Evolutionary conservation across 2,113 vertebrate species (phyloP).

Genomic region (Asarcornis scutulata): DNA sequence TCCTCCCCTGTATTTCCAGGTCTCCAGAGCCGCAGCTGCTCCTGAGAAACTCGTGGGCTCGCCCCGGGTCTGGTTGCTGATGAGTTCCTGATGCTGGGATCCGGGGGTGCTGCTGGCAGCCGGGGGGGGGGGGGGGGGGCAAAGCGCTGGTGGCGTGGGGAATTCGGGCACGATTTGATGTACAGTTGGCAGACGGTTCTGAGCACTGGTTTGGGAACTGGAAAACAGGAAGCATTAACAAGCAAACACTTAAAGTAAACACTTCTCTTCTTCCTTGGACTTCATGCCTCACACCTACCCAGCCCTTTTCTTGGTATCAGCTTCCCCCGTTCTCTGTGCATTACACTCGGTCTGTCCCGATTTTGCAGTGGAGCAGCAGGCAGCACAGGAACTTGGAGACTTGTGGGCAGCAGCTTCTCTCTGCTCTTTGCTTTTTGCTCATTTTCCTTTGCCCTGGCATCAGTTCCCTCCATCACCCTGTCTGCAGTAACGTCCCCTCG

Average conservation of each 20-base stretch:
- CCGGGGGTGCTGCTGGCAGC: not conserved
- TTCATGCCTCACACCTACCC: not conserved
- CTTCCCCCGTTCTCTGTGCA: not conserved
- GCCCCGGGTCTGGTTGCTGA: not conserved
- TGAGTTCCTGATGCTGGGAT: not conserved
- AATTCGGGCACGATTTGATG: not conserved
- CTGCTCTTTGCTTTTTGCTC: not conserved
- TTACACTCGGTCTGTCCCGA: fast-evolving
- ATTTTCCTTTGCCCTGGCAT: not conserved
- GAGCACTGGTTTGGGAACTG: not conserved
- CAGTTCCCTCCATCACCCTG: not conserved
- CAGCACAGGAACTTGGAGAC: not conserved
- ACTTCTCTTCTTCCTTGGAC: not conserved
- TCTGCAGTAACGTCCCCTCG: not conserved
- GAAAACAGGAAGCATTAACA: not conserved
- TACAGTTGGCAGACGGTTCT: not conserved
- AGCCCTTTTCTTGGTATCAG: not conserved
- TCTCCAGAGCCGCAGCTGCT: not conserved
- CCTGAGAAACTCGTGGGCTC: slow-evolving; percentile 8
- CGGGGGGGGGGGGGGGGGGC: fast-evolving
- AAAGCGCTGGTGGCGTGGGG: fast-evolving
- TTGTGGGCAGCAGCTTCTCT: fast-evolving
- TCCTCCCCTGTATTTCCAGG: not conserved
- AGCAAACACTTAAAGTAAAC: not conserved
- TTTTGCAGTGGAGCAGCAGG: not conserved